A percentile compares a stretch with the other conserved stretches of the same genome.
Evolutionary conservation across 2,888 invertebrate species (phyloP).

Genomic region (Criorhina ranunculi): DNA sequence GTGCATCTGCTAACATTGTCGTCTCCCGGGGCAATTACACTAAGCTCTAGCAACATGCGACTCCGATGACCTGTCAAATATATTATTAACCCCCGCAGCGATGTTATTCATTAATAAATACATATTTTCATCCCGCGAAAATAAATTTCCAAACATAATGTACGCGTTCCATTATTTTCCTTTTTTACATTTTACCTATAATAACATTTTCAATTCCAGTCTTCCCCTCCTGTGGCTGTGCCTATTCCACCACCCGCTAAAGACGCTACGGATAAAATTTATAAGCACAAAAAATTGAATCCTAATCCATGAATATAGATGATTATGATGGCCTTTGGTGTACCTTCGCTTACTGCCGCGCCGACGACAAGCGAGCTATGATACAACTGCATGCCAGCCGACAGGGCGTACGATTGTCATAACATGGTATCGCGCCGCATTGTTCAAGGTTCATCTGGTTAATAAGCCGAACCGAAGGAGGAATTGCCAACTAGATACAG

Average conservation of each 20-base stretch:
- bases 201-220: constrained; percentile 71
- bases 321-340: constrained; percentile 82
- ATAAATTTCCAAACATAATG: constrained; percentile 75
- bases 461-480: constrained; percentile 64
- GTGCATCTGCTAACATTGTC: constrained; percentile 59
- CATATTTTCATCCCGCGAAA: constrained; percentile 47
- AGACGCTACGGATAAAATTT: constrained; percentile 72
- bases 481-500: constrained; percentile 49
- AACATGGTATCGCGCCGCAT: constrained; percentile 60
- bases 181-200: constrained; percentile 73
- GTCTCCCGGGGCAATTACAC: constrained; percentile 55
- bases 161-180: constrained; percentile 72
- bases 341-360: constrained; percentile 24
- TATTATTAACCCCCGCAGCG: constrained; percentile 71
- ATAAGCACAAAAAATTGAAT: constrained; percentile 83
- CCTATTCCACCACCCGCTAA: constrained; percentile 38
- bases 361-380: no score
- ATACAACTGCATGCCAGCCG: constrained; percentile 20
- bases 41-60: constrained; percentile 40
- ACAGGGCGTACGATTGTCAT: constrained; percentile 60
- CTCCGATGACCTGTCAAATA: constrained; percentile 56
- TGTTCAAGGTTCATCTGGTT: constrained; percentile 76
- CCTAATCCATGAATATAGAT: constrained; percentile 85
- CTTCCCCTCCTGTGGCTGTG: constrained; percentile 40
- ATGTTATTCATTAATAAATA: constrained; percentile 76